Base-by-base conservation (phyloP, 1,140 invertebrate genomes). In the Diorhabda sublineata region DNA sequence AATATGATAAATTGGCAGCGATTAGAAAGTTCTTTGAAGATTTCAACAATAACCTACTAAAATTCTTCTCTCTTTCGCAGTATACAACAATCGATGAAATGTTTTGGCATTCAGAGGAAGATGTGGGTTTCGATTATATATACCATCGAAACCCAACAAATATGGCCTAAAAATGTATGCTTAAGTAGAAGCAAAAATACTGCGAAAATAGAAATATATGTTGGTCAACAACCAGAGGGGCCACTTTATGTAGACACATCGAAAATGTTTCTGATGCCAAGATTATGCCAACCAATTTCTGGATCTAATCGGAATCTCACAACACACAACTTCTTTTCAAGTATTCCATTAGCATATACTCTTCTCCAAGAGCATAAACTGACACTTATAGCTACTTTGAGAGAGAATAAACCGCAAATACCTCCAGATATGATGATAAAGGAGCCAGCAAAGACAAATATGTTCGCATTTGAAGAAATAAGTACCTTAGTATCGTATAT, bases 81-180 rank as follows among this genome's bases (percentile, higher is more conserved):
- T 68, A 72, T 61, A 60, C 72, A 58, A 77, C 72, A 5, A 75
- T 81, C 59, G 78, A 81, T 67, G 77, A 81, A 72, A 73, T 69
- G 69, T 69, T 81, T 52, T 64, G 58, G 60, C 68, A 56, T 82
- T 81, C 73, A 58, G 75, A 45, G 80, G 80, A 45, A 45, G 74
- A 5, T 80, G 80, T 64, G 47, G 64, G 42, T 82, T 82, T 64
- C 64, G 70, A 78, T 57, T 68, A 56, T 82, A 77, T 66, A 81
- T 84, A 41, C 77, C 80, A 41, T 76, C 71, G 42, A 83, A 82
- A 61, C 59, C 59, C 3, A 61, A 61, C 42, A 61, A 42, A 9
- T 61, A 61, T 61, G 59, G 59, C 6, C 42, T 61, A 42, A 61
- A 61, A 42, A 3, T 42, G 42, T 61, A 61, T 42, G 26, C 59